Conservation (phyloP, 2,797 vertebrate species). For the Lepus townsendii region DNA sequence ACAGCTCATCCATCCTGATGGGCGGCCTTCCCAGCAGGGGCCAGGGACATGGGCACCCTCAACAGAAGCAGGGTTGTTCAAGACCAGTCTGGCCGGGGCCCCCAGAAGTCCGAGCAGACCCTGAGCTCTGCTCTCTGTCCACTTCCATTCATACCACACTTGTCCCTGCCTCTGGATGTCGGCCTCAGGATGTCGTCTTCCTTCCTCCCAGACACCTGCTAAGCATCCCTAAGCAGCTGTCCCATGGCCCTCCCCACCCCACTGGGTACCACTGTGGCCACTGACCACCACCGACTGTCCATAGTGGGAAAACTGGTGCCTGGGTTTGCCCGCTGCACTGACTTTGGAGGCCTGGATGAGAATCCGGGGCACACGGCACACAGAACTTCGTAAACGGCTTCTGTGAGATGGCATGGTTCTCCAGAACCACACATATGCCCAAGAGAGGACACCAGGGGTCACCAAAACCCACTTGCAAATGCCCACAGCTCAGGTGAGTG, state of each 20-base stretch:
- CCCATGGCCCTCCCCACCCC: too few relatives aligned
- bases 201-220: not conserved
- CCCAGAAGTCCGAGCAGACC: not conserved
- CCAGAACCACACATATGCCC: not conserved
- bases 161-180: not conserved
- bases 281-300: not conserved
- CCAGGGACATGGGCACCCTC: accelerated
- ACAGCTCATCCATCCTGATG: not conserved
- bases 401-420: accelerated
- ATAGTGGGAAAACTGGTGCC: accelerated
- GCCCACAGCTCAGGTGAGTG: not conserved
- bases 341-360: too few relatives aligned
- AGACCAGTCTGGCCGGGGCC: not conserved
- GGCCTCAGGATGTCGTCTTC: not conserved
- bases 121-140: not conserved
- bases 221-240: too few relatives aligned
- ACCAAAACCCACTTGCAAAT: not conserved
- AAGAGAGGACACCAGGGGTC: accelerated
- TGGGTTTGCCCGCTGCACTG: too few relatives aligned
- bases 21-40: accelerated
- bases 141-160: not conserved
- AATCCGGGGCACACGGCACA: not conserved
- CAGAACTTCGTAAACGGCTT: too few relatives aligned
- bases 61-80: accelerated
- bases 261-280: too few relatives aligned